phyloP scores from a whole-genome alignment of 2,113 vertebrate species.

The Leptobrachium leishanense region DNA sequence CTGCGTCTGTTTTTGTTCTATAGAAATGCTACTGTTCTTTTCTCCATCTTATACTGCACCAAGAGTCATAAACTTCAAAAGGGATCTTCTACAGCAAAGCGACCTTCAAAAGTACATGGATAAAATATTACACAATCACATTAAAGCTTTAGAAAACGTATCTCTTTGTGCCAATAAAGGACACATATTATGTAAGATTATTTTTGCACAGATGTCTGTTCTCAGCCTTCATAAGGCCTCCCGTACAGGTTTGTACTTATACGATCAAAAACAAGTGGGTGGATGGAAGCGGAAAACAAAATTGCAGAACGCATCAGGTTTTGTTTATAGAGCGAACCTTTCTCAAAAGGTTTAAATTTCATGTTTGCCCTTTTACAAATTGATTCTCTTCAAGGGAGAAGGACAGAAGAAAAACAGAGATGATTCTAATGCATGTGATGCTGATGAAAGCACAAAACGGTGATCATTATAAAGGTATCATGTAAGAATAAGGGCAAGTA shows the following conservation, averaged over 20 bases:
- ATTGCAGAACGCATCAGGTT: slow-evolving; percentile 65
- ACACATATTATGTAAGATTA: slow-evolving; percentile 47
- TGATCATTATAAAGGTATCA: neutral
- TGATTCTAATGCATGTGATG: neutral
- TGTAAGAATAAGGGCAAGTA: neutral
- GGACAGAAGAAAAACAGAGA: slow-evolving; percentile 46
- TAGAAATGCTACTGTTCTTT: no score
- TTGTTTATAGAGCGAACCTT: slow-evolving; percentile 68
- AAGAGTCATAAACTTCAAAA: neutral
- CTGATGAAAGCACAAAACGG: neutral
- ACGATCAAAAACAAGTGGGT: slow-evolving; percentile 68
- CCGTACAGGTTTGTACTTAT: slow-evolving; percentile 66
- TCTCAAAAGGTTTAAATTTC: slow-evolving; percentile 59
- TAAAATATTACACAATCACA: neutral
- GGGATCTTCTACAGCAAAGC: neutral
- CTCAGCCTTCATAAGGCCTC: slow-evolving; percentile 61
- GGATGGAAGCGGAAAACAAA: slow-evolving; percentile 71
- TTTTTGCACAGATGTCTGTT: slow-evolving; percentile 66
- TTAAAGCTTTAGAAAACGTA: neutral
- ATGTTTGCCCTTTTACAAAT: slow-evolving; percentile 55
- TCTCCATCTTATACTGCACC: no score
- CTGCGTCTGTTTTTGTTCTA: no score
- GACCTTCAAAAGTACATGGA: neutral
- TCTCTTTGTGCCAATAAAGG: neutral
- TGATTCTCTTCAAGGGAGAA: slow-evolving; percentile 6